Base-by-base conservation (phyloP, 2,113 vertebrate species). In the Protomyctophum bolini region DNA sequence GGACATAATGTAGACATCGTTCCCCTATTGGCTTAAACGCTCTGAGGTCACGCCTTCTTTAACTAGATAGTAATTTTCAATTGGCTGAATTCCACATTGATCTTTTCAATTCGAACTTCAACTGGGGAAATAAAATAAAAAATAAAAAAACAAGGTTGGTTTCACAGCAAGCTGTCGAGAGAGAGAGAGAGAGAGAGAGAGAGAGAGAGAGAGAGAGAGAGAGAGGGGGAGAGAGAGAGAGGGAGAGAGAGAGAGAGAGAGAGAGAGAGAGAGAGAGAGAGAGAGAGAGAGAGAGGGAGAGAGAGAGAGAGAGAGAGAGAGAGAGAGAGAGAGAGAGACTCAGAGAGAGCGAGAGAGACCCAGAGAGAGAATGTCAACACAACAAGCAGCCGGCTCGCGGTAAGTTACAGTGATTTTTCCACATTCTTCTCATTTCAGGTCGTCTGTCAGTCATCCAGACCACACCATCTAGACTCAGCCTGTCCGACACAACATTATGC, bases 121-220 rank as follows among this genome's bases (percentile, higher is more conserved):
- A 21, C 33, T 63, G 46, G 63, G 55, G 80, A 14, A 10, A 58
- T 28, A 15, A 8, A 11, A 54, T 82, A 21, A 10, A 58, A 28
- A 15, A 8, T 10, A 9, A 54, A 57, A 69, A 72, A 47, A 7
- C 0, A 79, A 75, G 86, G 9, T 82, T 63, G 80, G 80, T 85
- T 87, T 83, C 68, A 45, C 63, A 9, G 33, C 79, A 77, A 84
- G 78, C 76, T 86, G 86, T 88, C 82, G 89, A 72, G 41, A 66
- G 48, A 21, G 6, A 7, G 21, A 59, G 73, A 41, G 33, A 6
- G 33, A 21, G 21, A 21, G 21, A 21, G 21, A 21, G 21, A 21
- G 21, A 21, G 21, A 21, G 21, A 21, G 21, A 21, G 21, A 21
- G 21, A 59, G 73, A 41, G 33, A 6, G 33, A 21, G 89, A 72